Conservation (phyloP, 1,140 invertebrate genomes). For the Brachionus paranguensis region DNA sequence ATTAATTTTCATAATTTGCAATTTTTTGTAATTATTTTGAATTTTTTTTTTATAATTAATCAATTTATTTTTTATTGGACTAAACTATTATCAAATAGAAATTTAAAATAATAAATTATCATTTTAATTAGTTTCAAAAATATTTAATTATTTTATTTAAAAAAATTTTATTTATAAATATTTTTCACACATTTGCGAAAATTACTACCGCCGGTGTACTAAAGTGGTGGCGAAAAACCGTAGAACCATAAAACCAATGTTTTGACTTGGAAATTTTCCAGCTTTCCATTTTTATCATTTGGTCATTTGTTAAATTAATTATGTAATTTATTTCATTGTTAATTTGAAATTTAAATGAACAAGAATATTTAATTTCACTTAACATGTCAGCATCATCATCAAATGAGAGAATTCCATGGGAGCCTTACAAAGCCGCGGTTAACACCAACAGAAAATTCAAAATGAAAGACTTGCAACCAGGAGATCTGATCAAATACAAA, state of each 20-base stretch:
- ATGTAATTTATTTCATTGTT: neutral
- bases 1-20: no score
- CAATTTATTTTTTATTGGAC: no score
- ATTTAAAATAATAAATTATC: no score
- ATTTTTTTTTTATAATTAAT: no score
- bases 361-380: neutral
- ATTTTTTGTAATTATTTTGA: no score
- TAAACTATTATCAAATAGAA: no score
- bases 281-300: neutral
- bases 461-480: neutral
- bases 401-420: neutral
- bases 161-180: no score
- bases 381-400: constrained; percentile 16
- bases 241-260: neutral
- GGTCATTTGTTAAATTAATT: neutral
- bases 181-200: no score
- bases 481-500: constrained; percentile 16
- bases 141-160: no score
- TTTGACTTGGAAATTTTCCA: neutral
- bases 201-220: no score
- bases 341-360: neutral
- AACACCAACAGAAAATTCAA: neutral
- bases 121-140: no score
- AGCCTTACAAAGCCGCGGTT: constrained; percentile 24
- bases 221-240: no score